Evolutionary conservation across 2,113 vertebrate genomes (phyloP), one percentile per base, ranked within the genome.

Genomic region (Cyphomyrus plagiostoma): DNA sequence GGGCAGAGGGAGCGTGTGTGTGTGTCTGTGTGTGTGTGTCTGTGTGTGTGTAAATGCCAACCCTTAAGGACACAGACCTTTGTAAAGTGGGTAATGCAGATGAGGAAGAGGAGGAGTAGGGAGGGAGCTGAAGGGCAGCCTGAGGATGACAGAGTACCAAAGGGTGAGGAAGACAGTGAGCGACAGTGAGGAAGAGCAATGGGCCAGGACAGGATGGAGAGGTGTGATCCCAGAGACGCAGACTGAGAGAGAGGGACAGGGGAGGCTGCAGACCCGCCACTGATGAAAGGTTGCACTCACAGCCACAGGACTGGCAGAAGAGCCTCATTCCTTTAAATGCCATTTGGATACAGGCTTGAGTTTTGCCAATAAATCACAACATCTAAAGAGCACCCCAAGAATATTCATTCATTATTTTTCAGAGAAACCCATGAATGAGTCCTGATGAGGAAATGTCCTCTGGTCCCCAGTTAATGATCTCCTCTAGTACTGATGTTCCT

Each of bases 141-240:
- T n/a, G 8, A n/a, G 23, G 58, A 62, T 66, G 62, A 86, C 52
- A 70, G 35, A 49, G 42, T 83, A 7, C 87, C 80, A 30, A 30
- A 91, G 42, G 21, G 45, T 58, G 66, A 87, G 53, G 70, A 88
- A 91, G 87, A 48, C 46, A 82, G 11, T 6, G 74, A 83, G 39
- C 87, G 88, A 88, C 87, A 86, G 11, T 19, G 30, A 90, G 88
- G 56, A 91, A 90, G 70, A 90, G 9, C 26, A 42, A 91, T 90
- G 45, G 92, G 90, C 93, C 23, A 53, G 1, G 11, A 19, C 1
- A 11, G 48, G 3, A 26, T 30, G 85, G 85, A 53, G 85, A 87
- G 49, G 49, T 6, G 15, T 56, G 82, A 8, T 39, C 26, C n/a
- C 26, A 39, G 30, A 46, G 50, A 26, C 23, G 58, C 11, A 39